These are phyloP conservation scores for Phallusia fumigata DNA, from an alignment of 23 tunicate genomes.

Conservation along the genomic window DNA sequence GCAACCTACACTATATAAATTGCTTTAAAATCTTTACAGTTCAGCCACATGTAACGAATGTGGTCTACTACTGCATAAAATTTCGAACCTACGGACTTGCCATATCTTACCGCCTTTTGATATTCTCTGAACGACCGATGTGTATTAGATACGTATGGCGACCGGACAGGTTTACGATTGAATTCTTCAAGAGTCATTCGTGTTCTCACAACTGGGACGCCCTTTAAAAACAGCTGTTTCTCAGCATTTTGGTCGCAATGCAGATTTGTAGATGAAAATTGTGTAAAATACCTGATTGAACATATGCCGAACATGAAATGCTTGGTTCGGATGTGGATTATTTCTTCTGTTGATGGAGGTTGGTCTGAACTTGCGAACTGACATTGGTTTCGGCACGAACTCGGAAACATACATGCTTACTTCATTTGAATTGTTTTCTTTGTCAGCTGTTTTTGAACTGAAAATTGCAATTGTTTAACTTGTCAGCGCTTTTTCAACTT, in stretches of 20 bases:
- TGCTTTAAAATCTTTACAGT: no score
- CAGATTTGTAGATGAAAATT: neutral
- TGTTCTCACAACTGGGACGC: conserved; percentile 79
- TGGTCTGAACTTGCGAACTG: conserved; percentile 54
- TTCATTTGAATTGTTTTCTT: neutral
- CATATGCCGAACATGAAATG: conserved; percentile 73
- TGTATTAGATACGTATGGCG: conserved; percentile 73
- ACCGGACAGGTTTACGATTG: conserved; percentile 44
- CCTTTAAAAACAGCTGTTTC: conserved; percentile 9
- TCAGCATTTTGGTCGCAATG: neutral
- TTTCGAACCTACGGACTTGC: no score
- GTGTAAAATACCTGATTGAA: conserved; percentile 47
- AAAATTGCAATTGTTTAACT: neutral
- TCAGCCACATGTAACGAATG: no score
- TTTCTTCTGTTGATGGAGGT: conserved; percentile 70
- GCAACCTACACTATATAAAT: no score
- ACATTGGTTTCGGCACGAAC: conserved; percentile 50
- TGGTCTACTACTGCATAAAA: no score
- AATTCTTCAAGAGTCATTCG: conserved; percentile 77
- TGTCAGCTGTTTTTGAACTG: neutral
- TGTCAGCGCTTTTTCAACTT: no score
- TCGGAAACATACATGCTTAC: conserved; percentile 68
- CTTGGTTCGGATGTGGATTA: conserved; percentile 76
- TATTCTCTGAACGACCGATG: conserved; percentile 67
- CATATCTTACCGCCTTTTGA: conserved; percentile 41